Evolutionary conservation across 2,113 vertebrate species (phyloP).

Genomic region (Oplegnathus fasciatus): DNA sequence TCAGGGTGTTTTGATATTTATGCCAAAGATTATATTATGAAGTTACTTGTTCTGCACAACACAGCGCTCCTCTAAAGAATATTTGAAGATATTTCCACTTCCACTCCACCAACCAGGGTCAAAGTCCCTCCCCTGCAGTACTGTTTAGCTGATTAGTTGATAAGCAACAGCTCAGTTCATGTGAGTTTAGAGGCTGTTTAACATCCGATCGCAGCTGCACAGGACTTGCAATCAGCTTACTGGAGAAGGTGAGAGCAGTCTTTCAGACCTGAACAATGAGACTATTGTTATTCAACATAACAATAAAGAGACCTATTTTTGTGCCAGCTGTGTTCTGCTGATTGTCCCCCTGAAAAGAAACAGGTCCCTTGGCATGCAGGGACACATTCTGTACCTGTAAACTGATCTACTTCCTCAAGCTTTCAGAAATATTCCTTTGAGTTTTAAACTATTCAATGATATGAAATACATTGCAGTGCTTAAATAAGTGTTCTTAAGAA

Average conservation of each 20-base stretch:
- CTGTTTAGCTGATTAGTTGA: not conserved
- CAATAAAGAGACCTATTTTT: not conserved
- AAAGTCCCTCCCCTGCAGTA: conserved; percentile 21
- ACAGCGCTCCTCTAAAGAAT: too few relatives aligned
- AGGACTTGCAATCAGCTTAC: not conserved
- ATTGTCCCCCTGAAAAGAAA: not conserved
- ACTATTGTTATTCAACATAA: not conserved
- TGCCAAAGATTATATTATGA: not conserved
- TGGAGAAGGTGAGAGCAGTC: conserved; percentile 52
- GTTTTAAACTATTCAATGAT: not conserved
- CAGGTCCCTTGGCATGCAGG: not conserved
- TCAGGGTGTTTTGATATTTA: not conserved
- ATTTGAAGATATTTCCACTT: not conserved
- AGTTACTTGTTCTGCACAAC: too few relatives aligned
- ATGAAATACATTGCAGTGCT: not conserved
- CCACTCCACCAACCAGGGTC: not conserved
- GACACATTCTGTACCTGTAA: not conserved
- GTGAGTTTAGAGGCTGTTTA: not conserved
- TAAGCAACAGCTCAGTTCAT: not conserved
- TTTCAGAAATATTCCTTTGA: not conserved
- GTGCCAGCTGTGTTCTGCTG: not conserved
- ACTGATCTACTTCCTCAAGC: not conserved
- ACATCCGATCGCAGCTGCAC: not conserved
- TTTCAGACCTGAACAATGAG: conserved; percentile 15
- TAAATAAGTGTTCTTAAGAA: not conserved